phyloP scores from a whole-genome alignment of 1,140 invertebrate genomes.

The Cotesia typhae region DNA sequence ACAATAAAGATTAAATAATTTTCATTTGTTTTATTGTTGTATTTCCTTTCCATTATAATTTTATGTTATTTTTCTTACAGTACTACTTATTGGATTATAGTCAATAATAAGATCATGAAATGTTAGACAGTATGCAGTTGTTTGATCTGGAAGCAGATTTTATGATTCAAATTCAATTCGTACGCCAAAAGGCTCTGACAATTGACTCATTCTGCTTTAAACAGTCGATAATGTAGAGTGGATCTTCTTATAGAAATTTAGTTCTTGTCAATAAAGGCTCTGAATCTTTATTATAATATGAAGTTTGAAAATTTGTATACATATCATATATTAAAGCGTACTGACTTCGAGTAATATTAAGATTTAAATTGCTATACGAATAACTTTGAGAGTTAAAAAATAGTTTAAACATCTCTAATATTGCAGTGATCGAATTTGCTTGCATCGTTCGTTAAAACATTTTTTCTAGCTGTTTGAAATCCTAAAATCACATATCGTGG shows the following conservation, averaged over 20 bases:
- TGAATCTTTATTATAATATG: constrained; percentile 26
- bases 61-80: no score
- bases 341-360: constrained; percentile 30
- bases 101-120: background rate
- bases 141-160: background rate
- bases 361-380: constrained; percentile 32
- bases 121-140: background rate
- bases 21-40: no score
- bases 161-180: constrained; percentile 10
- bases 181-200: background rate
- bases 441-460: no score
- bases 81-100: no score
- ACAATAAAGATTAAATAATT: no score
- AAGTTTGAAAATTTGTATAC: constrained; percentile 33
- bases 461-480: no score
- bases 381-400: constrained; percentile 38
- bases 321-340: constrained; percentile 14
- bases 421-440: constrained; percentile 14
- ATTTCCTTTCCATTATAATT: no score
- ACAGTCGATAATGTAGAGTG: background rate
- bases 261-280: background rate
- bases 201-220: background rate
- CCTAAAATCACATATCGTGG: constrained; percentile 31
- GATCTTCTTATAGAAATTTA: background rate
- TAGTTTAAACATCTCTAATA: constrained; percentile 35